Evolutionary conservation across 2,113 vertebrate species (phyloP).

Genomic region (Stictonetta naevosa): DNA sequence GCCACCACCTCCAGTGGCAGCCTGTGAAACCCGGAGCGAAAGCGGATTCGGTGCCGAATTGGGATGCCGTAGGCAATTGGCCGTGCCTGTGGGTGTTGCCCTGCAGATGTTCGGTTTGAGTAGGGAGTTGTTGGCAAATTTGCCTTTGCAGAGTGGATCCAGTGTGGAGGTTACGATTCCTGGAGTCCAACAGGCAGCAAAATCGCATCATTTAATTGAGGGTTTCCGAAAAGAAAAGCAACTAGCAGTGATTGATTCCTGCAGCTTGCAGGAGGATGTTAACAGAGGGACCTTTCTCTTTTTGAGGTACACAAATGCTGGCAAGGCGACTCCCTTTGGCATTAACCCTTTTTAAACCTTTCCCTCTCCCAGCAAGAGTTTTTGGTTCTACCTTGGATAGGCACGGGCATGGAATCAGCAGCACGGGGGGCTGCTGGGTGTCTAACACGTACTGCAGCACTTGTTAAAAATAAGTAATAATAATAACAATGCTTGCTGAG

Average conservation of each 20-base stretch:
- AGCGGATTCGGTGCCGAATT: fast-evolving
- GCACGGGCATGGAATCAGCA: not conserved
- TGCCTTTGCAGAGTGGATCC: not conserved
- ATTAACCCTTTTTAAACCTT: not conserved
- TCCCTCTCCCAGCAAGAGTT: fast-evolving
- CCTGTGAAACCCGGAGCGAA: fast-evolving
- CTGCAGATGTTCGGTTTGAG: fast-evolving
- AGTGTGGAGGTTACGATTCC: not conserved
- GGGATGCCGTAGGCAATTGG: not conserved
- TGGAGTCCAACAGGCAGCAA: conserved; percentile 19
- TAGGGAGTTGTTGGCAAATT: not conserved
- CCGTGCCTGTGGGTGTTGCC: fast-evolving
- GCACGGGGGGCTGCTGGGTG: fast-evolving
- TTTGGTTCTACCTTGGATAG: not conserved
- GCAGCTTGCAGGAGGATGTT: not conserved
- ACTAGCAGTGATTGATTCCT: not conserved
- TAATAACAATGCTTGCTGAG: not conserved
- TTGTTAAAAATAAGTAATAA: not conserved
- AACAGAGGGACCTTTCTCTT: not conserved
- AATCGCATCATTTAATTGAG: not conserved
- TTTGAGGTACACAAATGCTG: not conserved
- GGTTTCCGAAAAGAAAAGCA: not conserved
- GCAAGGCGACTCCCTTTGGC: not conserved
- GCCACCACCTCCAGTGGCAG: fast-evolving
- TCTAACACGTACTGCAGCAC: not conserved